Base-by-base conservation (phyloP, 2,888 invertebrate species). In the Pyrrhia umbra region DNA sequence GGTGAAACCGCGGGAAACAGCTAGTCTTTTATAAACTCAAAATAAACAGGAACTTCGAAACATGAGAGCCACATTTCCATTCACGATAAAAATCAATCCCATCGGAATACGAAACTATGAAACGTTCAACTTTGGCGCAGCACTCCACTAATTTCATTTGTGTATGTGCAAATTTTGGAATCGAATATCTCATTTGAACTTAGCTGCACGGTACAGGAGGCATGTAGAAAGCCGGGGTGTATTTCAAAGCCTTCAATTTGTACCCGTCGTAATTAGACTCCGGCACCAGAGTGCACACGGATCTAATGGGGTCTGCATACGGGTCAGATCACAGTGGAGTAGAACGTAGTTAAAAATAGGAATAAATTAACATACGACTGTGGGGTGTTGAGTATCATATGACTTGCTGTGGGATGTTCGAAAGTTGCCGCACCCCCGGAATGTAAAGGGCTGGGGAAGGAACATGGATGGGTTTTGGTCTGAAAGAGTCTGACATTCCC, bases 161-260 rank as follows among this genome's bases (percentile, higher is more conserved):
- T 64, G 55, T 49, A 75, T 54, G 54, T 64, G 49, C 79, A 57
- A 77, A 77, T 70, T 70, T 67, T 51, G 62, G 60, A 78, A 75
- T 78, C 66, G 67, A 75, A 80, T 66, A 79, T 74, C 76, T 84
- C 80, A 84, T 85, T 84, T 79, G 76, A 80, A 76, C 68, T 78
- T 73, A 73, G 66, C 74, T 79, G 74, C 68, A 64, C 69, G 71
- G 62, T 74, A 75, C 75, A 61, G 73, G 64, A 67, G 74, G 75
- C 81, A 80, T 84, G 80, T 79, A 78, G 76, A 68, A 74, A 74
- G 70, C 75, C 76, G 74, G 80, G 79, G 80, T 84, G 80, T 85
- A 85, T 87, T 85, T 87, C 88, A 88, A 89, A 88, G 88, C 87
- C 83, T 85, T 87, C 88, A 88, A 89, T 89, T 88, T 88, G 86